phyloP scores from a whole-genome alignment of 2,888 invertebrate species.

The Polydrusus cervinus region DNA sequence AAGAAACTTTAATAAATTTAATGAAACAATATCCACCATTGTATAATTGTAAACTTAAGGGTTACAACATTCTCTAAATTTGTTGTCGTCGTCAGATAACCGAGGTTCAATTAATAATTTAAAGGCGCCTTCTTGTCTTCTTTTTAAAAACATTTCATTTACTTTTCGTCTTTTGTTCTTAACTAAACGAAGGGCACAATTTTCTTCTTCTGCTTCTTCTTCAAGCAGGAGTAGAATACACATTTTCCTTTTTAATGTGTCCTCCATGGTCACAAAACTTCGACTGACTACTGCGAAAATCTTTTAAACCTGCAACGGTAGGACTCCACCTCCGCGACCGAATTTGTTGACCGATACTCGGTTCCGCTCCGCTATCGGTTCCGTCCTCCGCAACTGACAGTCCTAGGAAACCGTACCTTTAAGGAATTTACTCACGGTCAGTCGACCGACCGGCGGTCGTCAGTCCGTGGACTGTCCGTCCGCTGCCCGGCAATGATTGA shows the following conservation, averaged over 20 bases:
- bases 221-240: slow-evolving; percentile 16
- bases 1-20: too few species aligned
- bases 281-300: slow-evolving; percentile 7
- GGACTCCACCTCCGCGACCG: slow-evolving; percentile 12
- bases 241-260: too few species aligned
- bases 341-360: slow-evolving; percentile 17
- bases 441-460: too few species aligned
- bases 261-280: slow-evolving; percentile 10
- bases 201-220: too few species aligned
- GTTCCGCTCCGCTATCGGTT: slow-evolving; percentile 19
- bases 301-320: slow-evolving; percentile 1
- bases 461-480: too few species aligned
- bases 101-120: too few species aligned
- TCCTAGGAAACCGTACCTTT: slow-evolving; percentile 10
- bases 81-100: neutral
- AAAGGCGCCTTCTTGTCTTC: neutral
- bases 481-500: too few species aligned
- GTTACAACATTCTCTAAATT: neutral
- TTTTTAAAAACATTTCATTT: slow-evolving; percentile 5
- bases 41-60: too few species aligned
- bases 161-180: neutral
- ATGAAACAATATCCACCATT: too few species aligned
- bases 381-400: too few species aligned
- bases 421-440: too few species aligned
- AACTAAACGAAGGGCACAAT: slow-evolving; percentile 9